phyloP scores from a whole-genome alignment of 2,113 vertebrate species.

The Pica pica region DNA sequence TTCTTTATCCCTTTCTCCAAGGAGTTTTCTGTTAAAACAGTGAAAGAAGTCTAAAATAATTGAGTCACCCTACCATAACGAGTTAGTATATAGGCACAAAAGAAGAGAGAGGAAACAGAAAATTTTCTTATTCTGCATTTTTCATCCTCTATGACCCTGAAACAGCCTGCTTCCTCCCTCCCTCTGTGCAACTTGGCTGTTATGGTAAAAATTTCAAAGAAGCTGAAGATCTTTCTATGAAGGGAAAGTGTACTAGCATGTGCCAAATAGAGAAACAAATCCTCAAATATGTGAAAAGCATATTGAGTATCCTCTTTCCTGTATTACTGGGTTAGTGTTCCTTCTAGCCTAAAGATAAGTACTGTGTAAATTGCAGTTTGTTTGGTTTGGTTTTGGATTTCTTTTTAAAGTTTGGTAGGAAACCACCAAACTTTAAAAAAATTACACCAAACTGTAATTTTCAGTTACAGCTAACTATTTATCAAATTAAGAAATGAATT shows the following conservation, averaged over 20 bases:
- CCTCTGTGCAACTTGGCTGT: background rate
- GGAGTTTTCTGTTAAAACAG: background rate
- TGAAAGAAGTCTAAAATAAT: background rate
- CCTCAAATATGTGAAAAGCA: background rate
- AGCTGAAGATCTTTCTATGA: background rate
- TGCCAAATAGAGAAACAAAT: background rate
- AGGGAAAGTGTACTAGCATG: background rate
- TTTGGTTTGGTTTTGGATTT: background rate
- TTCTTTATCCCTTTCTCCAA: background rate
- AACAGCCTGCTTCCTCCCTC: background rate
- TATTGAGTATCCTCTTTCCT: background rate
- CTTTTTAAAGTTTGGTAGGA: background rate
- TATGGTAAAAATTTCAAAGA: background rate
- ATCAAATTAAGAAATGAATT: background rate
- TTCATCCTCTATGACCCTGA: background rate
- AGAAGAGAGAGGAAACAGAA: background rate
- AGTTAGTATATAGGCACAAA: background rate
- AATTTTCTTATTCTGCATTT: background rate
- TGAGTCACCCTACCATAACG: accelerated
- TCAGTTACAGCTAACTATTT: background rate
- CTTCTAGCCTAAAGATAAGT: background rate
- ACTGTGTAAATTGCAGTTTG: background rate
- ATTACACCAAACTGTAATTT: too few species aligned
- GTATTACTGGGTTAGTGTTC: background rate
- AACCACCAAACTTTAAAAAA: too few species aligned